A percentile compares a stretch with the other conserved stretches of the same genome.
Evolutionary conservation across 2,797 vertebrate species (phyloP).

Genomic region (Hydrolagus colliei): DNA sequence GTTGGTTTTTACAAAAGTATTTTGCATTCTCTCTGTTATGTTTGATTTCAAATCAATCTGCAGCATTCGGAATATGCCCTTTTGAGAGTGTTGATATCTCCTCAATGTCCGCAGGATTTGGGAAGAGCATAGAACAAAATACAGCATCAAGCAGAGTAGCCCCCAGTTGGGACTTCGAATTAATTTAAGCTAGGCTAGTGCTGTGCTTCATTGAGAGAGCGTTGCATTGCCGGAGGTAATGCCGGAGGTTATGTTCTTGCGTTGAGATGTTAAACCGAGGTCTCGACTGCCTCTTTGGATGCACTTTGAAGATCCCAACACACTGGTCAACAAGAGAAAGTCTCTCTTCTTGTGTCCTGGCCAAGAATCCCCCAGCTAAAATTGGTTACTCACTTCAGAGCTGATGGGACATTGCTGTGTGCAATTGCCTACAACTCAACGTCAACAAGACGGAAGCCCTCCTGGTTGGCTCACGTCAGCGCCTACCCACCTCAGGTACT

Average conservation of each 20-base stretch:
- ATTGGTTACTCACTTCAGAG: neutral
- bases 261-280: neutral
- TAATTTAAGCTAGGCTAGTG: neutral
- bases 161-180: too few relatives aligned
- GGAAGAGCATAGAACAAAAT: neutral
- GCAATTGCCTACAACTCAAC: too few relatives aligned
- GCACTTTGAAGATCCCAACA: neutral
- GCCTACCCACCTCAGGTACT: too few relatives aligned
- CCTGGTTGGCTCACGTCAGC: too few relatives aligned
- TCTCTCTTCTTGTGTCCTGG: neutral
- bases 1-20: neutral
- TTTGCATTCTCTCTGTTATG: neutral
- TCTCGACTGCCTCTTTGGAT: neutral
- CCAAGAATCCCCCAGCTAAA: neutral
- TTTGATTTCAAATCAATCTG: neutral
- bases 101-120: neutral
- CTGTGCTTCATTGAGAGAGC: neutral
- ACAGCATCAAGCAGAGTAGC: neutral
- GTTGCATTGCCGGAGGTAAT: neutral
- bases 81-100: neutral
- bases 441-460: too few relatives aligned
- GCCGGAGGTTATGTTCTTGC: neutral
- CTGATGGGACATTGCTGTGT: too few relatives aligned
- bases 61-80: too few relatives aligned
- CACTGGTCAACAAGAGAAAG: neutral